Conservation (phyloP, 2,888 invertebrate species). For the Catocala sponsa region DNA sequence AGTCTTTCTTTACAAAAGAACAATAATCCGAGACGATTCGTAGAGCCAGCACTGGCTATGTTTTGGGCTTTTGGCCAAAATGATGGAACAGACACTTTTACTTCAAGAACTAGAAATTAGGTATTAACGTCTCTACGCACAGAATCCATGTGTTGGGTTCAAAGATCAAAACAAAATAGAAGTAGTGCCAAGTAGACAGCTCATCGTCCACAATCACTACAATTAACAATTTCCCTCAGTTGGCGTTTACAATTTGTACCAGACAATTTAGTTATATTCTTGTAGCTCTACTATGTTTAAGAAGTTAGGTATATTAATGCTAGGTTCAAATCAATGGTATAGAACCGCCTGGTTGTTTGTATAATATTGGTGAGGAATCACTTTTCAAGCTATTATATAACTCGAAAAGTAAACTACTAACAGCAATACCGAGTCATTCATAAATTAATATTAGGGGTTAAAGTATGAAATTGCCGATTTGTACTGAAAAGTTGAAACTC, state of each 20-base stretch:
- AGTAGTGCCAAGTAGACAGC: slow-evolving; percentile 12
- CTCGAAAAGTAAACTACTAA: too few relatives aligned
- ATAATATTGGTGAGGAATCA: too few relatives aligned
- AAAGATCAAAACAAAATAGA: slow-evolving; percentile 9
- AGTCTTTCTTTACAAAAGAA: too few relatives aligned
- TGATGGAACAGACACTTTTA: slow-evolving; percentile 8
- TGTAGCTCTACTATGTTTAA: background rate
- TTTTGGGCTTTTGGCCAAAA: slow-evolving; percentile 13
- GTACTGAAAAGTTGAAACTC: too few relatives aligned
- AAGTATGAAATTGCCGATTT: too few relatives aligned
- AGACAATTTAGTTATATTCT: slow-evolving; percentile 2
- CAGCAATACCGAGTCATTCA: too few relatives aligned
- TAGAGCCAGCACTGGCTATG: background rate
- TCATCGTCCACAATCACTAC: slow-evolving; percentile 18
- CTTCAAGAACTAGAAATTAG: background rate
- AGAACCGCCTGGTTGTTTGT: too few relatives aligned
- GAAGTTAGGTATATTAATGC: too few relatives aligned
- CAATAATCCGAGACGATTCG: background rate
- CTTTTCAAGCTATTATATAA: too few relatives aligned
- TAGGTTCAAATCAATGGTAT: too few relatives aligned
- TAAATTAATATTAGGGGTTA: too few relatives aligned
- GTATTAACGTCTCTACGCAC: slow-evolving; percentile 3
- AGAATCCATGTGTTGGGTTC: slow-evolving; percentile 4
- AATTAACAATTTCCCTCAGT: slow-evolving; percentile 18
- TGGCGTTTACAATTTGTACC: slow-evolving; percentile 8